Conservation (phyloP, 1,140 invertebrate genomes). For the Drosophila biarmipes region DNA sequence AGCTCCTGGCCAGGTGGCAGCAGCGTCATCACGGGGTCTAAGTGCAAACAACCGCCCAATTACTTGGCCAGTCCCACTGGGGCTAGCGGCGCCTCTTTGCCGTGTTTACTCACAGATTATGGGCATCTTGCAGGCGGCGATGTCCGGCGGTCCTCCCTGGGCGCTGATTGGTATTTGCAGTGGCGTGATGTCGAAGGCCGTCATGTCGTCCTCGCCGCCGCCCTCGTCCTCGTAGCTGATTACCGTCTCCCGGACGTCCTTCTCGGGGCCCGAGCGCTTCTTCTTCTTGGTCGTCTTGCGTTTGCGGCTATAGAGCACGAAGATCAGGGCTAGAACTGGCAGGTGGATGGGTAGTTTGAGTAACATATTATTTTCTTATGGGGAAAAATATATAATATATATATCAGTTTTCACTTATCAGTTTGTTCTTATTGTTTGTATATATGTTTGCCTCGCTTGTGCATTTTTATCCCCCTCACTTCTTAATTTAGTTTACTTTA, state of each 20-base stretch:
- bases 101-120: conserved; percentile 88
- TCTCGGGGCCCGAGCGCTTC: conserved; percentile 98
- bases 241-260: conserved; percentile 99
- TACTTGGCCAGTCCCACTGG: conserved; percentile 24
- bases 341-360: background rate
- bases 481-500: no score
- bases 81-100: background rate
- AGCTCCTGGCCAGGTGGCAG: conserved; percentile 89
- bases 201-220: conserved; percentile 98
- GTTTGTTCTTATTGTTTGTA: no score
- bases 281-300: conserved; percentile 93
- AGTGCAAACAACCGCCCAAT: conserved; percentile 21
- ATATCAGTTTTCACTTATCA: no score
- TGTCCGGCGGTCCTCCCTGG: conserved; percentile 89
- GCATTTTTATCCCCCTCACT: no score
- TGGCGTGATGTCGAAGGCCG: conserved; percentile 98
- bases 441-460: no score
- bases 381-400: background rate
- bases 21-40: conserved; percentile 86
- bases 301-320: conserved; percentile 96
- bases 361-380: background rate
- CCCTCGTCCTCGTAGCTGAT: conserved; percentile 99
- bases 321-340: conserved; percentile 95
- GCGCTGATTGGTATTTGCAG: conserved; percentile 96
- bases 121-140: conserved; percentile 90